Percentiles rank a stretch among this genome's conserved stretches.
Conservation (phyloP, 2,888 invertebrate genomes). For the Synanthedon tipuliformis region DNA sequence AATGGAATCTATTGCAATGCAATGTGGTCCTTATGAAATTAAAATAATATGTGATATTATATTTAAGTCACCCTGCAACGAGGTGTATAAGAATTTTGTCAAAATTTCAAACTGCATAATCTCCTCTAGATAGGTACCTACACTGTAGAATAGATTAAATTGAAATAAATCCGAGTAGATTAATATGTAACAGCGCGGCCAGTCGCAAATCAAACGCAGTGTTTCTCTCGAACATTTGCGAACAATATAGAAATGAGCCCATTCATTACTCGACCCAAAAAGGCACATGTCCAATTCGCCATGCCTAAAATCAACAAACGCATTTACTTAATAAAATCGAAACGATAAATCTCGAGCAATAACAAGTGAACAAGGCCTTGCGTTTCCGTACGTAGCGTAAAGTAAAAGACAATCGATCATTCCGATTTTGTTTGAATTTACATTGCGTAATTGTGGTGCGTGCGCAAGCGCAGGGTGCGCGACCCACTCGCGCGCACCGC, state of each 20-base stretch:
- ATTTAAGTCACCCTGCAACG: too few relatives aligned
- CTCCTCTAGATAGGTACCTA: too few relatives aligned
- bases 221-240: too few relatives aligned
- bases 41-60: too few relatives aligned
- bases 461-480: constrained; percentile 14
- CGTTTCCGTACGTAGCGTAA: constrained; percentile 31
- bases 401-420: constrained; percentile 48
- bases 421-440: constrained; percentile 51
- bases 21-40: too few relatives aligned
- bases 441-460: constrained; percentile 59
- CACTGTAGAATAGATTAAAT: too few relatives aligned
- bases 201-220: too few relatives aligned
- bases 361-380: constrained; percentile 44
- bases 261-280: background rate
- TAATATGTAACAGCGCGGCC: too few relatives aligned
- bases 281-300: constrained; percentile 13
- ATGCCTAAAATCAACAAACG: constrained; percentile 28
- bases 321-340: constrained; percentile 20
- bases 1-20: too few relatives aligned
- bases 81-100: too few relatives aligned
- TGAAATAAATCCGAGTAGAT: too few relatives aligned
- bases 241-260: background rate
- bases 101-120: too few relatives aligned
- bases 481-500: constrained; percentile 2
- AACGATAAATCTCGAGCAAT: constrained; percentile 42